Evolutionary conservation across 1,140 invertebrate species (phyloP).

Genomic region (Drosophila ohnishii): DNA sequence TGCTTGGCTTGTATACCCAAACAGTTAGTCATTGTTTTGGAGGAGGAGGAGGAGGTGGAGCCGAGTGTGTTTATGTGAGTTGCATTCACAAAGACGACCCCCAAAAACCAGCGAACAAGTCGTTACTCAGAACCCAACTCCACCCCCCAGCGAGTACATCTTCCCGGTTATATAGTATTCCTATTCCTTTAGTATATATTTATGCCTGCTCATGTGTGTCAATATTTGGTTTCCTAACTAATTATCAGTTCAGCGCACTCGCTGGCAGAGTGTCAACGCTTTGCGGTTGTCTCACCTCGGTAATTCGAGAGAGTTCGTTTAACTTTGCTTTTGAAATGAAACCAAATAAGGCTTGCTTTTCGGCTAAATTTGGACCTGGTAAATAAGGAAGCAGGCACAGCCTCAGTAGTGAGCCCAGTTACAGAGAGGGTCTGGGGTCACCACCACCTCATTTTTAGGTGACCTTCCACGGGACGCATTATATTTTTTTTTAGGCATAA

Average conservation of each 20-base stretch:
- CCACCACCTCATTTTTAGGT: slow-evolving; percentile 26
- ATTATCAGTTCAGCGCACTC: slow-evolving; percentile 78
- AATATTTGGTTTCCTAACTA: slow-evolving; percentile 80
- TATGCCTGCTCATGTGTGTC: slow-evolving; percentile 65
- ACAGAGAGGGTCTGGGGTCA: slow-evolving; percentile 5
- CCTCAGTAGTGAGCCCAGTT: slow-evolving; percentile 14
- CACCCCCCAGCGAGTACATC: neutral
- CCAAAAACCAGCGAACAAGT: slow-evolving; percentile 31
- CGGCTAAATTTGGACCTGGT: slow-evolving; percentile 36
- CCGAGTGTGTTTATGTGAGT: slow-evolving; percentile 20
- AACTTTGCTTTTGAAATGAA: slow-evolving; percentile 68
- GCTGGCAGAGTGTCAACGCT: slow-evolving; percentile 54
- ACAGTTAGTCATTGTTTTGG: slow-evolving; percentile 53
- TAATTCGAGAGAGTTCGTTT: slow-evolving; percentile 68
- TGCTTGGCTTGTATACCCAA: slow-evolving; percentile 30
- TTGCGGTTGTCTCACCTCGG: slow-evolving; percentile 36
- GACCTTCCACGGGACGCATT: slow-evolving; percentile 54
- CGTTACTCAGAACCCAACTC: slow-evolving; percentile 21
- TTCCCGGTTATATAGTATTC: slow-evolving; percentile 13
- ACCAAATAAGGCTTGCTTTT: slow-evolving; percentile 30
- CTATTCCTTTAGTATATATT: slow-evolving; percentile 29
- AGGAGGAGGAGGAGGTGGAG: neutral
- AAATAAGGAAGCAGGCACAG: slow-evolving; percentile 32
- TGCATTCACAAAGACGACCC: slow-evolving; percentile 56
- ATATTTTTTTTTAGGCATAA: slow-evolving; percentile 26